These are phyloP conservation scores for Antechinus flavipes DNA, from an alignment of 2,113 vertebrate genomes.

Conservation along the genomic window DNA sequence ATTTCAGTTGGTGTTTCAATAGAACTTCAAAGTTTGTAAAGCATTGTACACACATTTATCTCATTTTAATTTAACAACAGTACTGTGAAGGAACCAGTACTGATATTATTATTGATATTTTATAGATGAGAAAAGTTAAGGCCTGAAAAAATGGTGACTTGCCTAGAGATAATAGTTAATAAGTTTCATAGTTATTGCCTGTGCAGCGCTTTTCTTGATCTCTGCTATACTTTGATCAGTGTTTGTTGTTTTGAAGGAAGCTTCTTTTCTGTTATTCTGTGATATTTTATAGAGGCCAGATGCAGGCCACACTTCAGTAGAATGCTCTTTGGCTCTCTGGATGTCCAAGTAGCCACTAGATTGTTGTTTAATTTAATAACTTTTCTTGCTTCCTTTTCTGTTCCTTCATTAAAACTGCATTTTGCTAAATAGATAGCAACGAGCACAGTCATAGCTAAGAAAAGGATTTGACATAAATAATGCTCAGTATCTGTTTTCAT, in stretches of 20 bases:
- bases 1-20: neutral
- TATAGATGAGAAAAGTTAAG: neutral
- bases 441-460: neutral
- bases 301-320: neutral
- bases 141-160: neutral
- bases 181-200: neutral
- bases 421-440: neutral
- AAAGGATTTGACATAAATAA: neutral
- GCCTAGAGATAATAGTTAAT: neutral
- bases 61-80: neutral
- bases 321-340: neutral
- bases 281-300: neutral
- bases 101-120: neutral
- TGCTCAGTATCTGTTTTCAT: neutral
- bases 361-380: neutral
- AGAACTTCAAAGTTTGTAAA: neutral
- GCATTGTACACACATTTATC: neutral
- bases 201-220: neutral
- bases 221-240: neutral
- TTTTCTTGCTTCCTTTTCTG: conserved; percentile 24
- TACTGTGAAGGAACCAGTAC: neutral
- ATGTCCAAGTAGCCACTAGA: neutral
- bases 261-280: neutral
- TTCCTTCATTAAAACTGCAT: neutral
- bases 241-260: neutral